Evolutionary conservation across 1,140 invertebrate species (phyloP), one percentile per base, ranked within the genome.

Genomic region (Trachymyrmex septentrionalis): DNA sequence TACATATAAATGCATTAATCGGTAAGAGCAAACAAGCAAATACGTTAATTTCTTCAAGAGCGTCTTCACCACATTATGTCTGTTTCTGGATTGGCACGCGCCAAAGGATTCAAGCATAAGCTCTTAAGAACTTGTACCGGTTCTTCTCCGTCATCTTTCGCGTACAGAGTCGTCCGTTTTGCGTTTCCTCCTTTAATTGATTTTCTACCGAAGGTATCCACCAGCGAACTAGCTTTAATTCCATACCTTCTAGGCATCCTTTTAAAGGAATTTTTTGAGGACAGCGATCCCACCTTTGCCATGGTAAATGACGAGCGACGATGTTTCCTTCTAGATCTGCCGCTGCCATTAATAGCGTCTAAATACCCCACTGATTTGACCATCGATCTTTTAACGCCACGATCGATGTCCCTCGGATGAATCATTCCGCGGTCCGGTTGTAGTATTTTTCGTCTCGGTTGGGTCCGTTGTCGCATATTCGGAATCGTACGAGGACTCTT

Each of bases 31-130:
- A 12, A 34, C 21, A 53, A 81, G 34, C 24, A 64, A 19, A 30
- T 66, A 57, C 27, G 1, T 80, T 14, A 38, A 81, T 53, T 21
- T 53, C 24, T 73, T 61, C 24, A 9, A 10, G 19, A 50, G 3
- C 55, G 9, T 57, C 12, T 55, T 94, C 27, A 95, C 95, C 95
- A 95, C 50, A 95, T 95, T 94, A 95, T 95, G 76, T 93, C 94
- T 0, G 92, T 87, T 61, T 94, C 92, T 21, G 90, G 86, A 81
- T 93, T 93, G 48, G 84, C 93, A 55, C 94, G 91, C 2, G 94
- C 94, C 14, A 95, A 75, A 12, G 95, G 94, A 92, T 95, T 95
- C 64, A 95, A 81, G 57, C 94, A 95, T 24, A 95, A 88, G 76
- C 67, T 94, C 7, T 91, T 93, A 4, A 95, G 86, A n/a, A 93